A percentile compares a stretch with the other conserved stretches of the same genome.
These are phyloP conservation scores for Acronicta psi DNA, from an alignment of 2,888 invertebrate species.

Conservation along the genomic window DNA sequence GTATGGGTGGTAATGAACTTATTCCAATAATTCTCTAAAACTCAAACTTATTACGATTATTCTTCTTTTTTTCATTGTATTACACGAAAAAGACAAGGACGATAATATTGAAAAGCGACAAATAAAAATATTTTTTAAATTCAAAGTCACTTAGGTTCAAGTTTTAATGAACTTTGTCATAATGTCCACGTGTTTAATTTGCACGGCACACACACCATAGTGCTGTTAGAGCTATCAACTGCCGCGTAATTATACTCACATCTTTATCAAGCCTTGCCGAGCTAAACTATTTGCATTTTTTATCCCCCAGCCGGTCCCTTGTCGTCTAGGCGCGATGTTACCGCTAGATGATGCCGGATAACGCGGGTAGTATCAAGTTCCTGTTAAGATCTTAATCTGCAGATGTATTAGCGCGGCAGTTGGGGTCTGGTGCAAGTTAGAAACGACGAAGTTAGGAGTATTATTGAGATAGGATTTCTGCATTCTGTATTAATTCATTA, in stretches of 20 bases:
- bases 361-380: conserved; percentile 68
- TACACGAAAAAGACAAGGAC: no score
- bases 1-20: no score
- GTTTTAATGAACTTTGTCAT: no score
- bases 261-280: conserved; percentile 18
- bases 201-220: background rate
- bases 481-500: no score
- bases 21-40: no score
- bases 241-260: conserved; percentile 16
- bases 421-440: conserved; percentile 51
- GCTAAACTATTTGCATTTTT: conserved; percentile 44
- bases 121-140: no score
- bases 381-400: conserved; percentile 73
- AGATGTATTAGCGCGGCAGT: conserved; percentile 67
- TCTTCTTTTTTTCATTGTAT: background rate
- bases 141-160: no score
- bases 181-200: conserved; percentile 11
- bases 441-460: conserved; percentile 2
- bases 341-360: conserved; percentile 68
- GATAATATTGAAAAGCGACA: no score
- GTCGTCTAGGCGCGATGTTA: conserved; percentile 67
- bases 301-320: conserved; percentile 30
- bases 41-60: no score
- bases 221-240: conserved; percentile 1
- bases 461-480: no score